Evolutionary conservation across 2,888 invertebrate genomes (phyloP).

Genomic region (Drosophila testacea): DNA sequence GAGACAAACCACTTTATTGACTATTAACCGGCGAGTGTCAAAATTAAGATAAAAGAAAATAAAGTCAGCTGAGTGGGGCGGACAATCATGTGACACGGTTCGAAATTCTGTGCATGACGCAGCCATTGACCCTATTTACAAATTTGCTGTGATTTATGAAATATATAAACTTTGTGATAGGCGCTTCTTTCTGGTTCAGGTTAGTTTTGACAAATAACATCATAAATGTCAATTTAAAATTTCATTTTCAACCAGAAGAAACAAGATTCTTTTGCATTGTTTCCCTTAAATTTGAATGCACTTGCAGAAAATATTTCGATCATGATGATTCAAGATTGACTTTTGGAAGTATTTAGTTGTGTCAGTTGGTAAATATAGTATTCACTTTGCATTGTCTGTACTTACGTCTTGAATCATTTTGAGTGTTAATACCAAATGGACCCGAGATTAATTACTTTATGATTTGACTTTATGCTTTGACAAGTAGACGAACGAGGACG

Average conservation of each 20-base stretch:
- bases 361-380: background rate
- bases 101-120: conserved; percentile 21
- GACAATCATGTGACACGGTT: conserved; percentile 43
- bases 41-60: conserved; percentile 15
- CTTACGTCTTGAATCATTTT: conserved; percentile 65
- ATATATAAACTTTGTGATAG: conserved; percentile 25
- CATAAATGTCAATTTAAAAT: background rate
- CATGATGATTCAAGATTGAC: background rate
- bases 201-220: conserved; percentile 39
- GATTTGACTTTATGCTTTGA: conserved; percentile 23
- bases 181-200: conserved; percentile 49
- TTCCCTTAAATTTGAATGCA: background rate
- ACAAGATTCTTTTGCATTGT: conserved; percentile 18
- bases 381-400: conserved; percentile 8
- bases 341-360: background rate
- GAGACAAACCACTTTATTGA: conserved; percentile 34
- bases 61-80: conserved; percentile 21
- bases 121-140: conserved; percentile 45
- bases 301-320: background rate
- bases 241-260: conserved; percentile 24
- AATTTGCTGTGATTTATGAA: conserved; percentile 27
- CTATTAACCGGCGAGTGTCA: conserved; percentile 15
- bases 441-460: conserved; percentile 15
- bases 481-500: conserved; percentile 42
- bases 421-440: conserved; percentile 34